These are phyloP conservation scores for Gambusia holbrooki DNA, from an alignment of 2,113 vertebrate species.

Conservation along the genomic window DNA sequence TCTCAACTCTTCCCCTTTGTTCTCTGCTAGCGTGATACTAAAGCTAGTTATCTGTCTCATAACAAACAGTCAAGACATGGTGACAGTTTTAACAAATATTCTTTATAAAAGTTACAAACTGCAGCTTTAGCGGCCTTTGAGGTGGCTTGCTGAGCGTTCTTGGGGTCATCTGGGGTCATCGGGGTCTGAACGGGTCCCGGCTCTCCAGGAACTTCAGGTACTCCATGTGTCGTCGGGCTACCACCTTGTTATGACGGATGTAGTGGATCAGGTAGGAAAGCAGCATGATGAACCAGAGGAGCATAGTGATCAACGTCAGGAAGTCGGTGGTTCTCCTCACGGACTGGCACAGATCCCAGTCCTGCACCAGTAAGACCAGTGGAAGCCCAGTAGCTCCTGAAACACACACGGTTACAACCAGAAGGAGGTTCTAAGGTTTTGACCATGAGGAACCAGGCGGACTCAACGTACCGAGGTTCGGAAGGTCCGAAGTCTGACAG, in stretches of 20 bases:
- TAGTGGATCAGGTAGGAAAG: constrained; percentile 57
- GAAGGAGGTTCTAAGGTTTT: not conserved
- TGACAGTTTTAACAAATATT: no score
- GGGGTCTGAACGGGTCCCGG: constrained; percentile 8
- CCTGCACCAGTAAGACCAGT: constrained; percentile 77
- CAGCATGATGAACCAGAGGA: constrained; percentile 61
- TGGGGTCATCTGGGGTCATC: no score
- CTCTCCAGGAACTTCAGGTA: constrained; percentile 55
- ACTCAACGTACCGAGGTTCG: constrained; percentile 74
- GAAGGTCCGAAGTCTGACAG: constrained; percentile 64
- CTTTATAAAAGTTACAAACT: no score
- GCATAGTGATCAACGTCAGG: constrained; percentile 61
- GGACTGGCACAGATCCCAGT: constrained; percentile 80
- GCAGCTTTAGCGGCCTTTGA: no score
- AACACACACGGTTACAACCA: not conserved
- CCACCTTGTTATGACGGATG: constrained; percentile 48
- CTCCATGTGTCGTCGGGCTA: constrained; percentile 38
- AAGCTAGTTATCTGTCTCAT: no score
- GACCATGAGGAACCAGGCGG: not conserved
- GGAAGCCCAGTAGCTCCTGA: constrained; percentile 75
- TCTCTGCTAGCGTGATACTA: no score
- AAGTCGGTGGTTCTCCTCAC: constrained; percentile 55
- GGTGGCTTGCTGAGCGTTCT: no score
- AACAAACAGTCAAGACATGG: no score
- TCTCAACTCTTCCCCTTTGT: no score